Evolutionary conservation across 2,888 invertebrate genomes (phyloP), one percentile per base, ranked within the genome.

Genomic region (Cactoblastis cactorum): DNA sequence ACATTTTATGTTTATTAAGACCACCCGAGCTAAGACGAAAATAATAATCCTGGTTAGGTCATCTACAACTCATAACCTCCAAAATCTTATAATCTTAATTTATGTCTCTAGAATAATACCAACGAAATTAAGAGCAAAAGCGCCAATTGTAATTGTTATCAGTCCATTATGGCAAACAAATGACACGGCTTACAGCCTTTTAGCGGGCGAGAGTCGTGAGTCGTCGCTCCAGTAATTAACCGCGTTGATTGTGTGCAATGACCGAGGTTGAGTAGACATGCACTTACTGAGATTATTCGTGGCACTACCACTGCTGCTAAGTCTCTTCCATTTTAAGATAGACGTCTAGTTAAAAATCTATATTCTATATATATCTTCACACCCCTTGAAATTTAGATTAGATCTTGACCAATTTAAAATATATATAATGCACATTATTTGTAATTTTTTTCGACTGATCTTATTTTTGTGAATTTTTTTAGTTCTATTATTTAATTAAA

Each of bases 161-260:
- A 80, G 80, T 82, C 86, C 86, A 87, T 86, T 86, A 88, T 80
- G 75, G 64, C 71, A 71, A 83, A 83, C 80, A 83, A 86, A 86
- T 84, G 85, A 81, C 75, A 71, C 76, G 71, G 77, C 77, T 85
- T 85, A 82, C 85, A 84, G 79, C 83, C 82, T 86, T 88, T 87
- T 83, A 81, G 74, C 69, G 74, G 63, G 72, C 68, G 74, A 68
- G 75, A 84, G 79, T 87, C 88, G 88, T 88, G 88, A 86, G 80
- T 75, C 77, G 71, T 75, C 78, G 77, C 60, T 57, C 67, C 54
- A 74, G 83, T 86, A 88, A 88, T 88, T 87, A 88, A 80, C 81
- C 61, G 62, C 58, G 73, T 73, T 75, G 77, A 79, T 79, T 80
- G 80, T 76, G 69, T 63, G 62, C 71, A 71, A 62, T 71, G 74